Evolutionary conservation across 2,113 vertebrate species (phyloP).

Genomic region (Pteropus alecto): DNA sequence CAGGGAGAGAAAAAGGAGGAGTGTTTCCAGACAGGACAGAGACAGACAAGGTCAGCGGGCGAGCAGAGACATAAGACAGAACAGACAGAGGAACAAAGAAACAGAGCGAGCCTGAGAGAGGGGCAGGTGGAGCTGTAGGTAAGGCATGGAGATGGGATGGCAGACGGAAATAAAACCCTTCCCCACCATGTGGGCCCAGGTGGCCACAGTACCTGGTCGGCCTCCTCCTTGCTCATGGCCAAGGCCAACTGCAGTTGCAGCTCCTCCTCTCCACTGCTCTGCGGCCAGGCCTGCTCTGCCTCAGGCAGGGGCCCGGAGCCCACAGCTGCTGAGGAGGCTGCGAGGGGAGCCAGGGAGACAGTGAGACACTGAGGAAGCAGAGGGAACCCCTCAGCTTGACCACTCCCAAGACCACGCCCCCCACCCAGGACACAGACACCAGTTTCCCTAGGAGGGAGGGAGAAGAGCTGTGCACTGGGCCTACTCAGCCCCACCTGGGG

Average conservation of each 20-base stretch:
- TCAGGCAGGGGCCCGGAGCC: conserved; percentile 78
- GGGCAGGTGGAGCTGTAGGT: rapidly evolving
- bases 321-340: conserved; percentile 75
- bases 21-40: too few relatives aligned
- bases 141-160: not conserved
- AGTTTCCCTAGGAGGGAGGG: not conserved
- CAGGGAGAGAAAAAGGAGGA: rapidly evolving
- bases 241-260: conserved; percentile 93
- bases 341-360: rapidly evolving
- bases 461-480: not conserved
- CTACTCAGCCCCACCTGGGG: not conserved
- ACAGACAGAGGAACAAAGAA: not conserved
- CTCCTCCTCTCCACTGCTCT: conserved; percentile 94
- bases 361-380: not conserved
- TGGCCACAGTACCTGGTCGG: conserved; percentile 88
- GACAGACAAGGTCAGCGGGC: rapidly evolving
- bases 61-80: not conserved
- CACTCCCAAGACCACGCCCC: not conserved
- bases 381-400: not conserved
- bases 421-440: not conserved
- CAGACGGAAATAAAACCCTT: not conserved
- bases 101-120: not conserved
- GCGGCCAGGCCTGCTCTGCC: conserved; percentile 93
- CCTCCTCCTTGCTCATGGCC: conserved; percentile 97
- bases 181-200: too few relatives aligned